phyloP scores from a whole-genome alignment of 2,113 vertebrate species.

The Myiozetetes cayanensis region DNA sequence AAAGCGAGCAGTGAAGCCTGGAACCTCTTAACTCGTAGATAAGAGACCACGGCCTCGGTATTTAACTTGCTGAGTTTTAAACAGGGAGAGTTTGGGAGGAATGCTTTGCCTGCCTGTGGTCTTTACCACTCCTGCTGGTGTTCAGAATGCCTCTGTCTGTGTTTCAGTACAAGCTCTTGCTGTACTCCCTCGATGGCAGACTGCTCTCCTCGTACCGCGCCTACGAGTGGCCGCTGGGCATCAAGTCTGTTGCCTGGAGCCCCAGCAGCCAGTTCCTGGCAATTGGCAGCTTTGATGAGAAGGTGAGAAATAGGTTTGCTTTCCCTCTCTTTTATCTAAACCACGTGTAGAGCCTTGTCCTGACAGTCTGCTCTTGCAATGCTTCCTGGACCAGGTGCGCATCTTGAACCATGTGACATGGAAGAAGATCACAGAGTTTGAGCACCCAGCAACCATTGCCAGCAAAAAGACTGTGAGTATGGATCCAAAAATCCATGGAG shows the following conservation, averaged over 20 bases:
- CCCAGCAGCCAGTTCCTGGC: constrained; percentile 96
- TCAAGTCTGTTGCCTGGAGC: constrained; percentile 90
- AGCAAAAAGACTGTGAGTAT: constrained; percentile 82
- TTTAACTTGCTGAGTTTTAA: not conserved
- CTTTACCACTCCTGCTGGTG: not conserved
- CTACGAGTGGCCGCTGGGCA: constrained; percentile 92
- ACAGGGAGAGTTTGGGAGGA: not conserved
- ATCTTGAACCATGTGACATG: constrained; percentile 95
- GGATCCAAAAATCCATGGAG: not conserved
- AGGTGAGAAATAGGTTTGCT: constrained; percentile 68
- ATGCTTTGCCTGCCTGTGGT: not conserved
- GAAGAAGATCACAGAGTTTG: constrained; percentile 88
- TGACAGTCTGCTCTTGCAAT: not conserved
- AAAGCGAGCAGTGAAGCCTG: not conserved
- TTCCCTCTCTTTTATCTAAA: not conserved
- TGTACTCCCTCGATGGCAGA: constrained; percentile 95
- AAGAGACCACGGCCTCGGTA: not conserved
- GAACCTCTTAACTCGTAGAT: not conserved
- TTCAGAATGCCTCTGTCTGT: not conserved
- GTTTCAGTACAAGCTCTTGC: constrained; percentile 88
- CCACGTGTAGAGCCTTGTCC: not conserved
- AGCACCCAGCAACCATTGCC: constrained; percentile 78
- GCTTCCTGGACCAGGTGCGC: constrained; percentile 78
- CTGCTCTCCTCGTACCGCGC: constrained; percentile 83
- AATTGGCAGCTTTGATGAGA: constrained; percentile 94